These are phyloP conservation scores for Paradoxurus hermaphroditus DNA, from an alignment of 2,113 vertebrate species.

Conservation along the genomic window DNA sequence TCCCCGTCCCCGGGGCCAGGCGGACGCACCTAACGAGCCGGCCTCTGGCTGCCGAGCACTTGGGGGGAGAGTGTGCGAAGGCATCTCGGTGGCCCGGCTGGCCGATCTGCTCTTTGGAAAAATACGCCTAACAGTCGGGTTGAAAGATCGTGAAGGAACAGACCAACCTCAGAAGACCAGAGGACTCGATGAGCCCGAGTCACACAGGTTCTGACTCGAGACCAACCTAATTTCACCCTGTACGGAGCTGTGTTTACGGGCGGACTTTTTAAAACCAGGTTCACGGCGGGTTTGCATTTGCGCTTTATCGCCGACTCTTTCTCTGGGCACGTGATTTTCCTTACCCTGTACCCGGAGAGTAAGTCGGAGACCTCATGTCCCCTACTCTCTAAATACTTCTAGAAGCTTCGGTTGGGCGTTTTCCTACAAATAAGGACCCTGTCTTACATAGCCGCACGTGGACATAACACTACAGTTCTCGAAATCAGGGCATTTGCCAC, in stretches of 20 bases:
- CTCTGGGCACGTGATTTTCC: fast-evolving
- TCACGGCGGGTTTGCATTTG: fast-evolving
- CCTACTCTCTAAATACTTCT: neutral
- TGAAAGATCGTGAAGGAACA: neutral
- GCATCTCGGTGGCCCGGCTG: fast-evolving
- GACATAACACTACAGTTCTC: neutral
- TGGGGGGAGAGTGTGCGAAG: neutral
- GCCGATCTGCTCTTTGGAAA: neutral
- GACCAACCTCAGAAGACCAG: neutral
- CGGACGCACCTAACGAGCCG: fast-evolving
- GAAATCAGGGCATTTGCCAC: neutral
- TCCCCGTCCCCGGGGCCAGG: neutral
- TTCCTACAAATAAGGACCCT: neutral
- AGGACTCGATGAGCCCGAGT: neutral
- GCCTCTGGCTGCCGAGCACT: neutral
- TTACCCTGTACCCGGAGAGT: neutral
- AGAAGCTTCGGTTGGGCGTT: neutral
- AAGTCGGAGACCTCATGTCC: neutral
- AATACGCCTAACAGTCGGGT: neutral
- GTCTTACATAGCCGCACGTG: too few relatives aligned
- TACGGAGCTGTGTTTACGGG: neutral
- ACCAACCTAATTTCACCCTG: neutral
- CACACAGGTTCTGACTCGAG: neutral
- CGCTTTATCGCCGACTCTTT: neutral
- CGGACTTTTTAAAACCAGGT: neutral